These are phyloP conservation scores for Etheostoma perlongum DNA, from an alignment of 2,797 vertebrate species.

Conservation along the genomic window DNA sequence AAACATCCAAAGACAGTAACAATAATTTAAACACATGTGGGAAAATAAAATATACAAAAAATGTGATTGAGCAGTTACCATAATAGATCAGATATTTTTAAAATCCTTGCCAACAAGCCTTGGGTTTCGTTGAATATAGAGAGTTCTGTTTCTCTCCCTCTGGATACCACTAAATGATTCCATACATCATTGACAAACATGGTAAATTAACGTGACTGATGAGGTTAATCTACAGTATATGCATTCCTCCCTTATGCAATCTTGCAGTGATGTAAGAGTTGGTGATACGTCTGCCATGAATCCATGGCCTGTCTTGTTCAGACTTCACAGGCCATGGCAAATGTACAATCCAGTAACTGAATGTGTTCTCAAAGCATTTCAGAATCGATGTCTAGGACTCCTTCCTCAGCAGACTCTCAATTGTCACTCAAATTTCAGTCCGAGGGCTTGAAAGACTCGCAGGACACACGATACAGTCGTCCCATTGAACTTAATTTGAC, in stretches of 20 bases:
- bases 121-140: background rate
- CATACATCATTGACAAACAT: slow-evolving; percentile 43
- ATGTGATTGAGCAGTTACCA: background rate
- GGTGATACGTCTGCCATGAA: slow-evolving; percentile 33
- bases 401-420: slow-evolving; percentile 56
- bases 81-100: background rate
- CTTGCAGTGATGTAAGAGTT: slow-evolving; percentile 61
- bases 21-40: background rate
- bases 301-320: slow-evolving; percentile 48
- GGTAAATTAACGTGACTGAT: slow-evolving; percentile 54
- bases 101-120: background rate
- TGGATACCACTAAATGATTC: slow-evolving; percentile 31
- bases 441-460: slow-evolving; percentile 32
- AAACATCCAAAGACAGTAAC: background rate
- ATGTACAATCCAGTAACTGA: slow-evolving; percentile 42
- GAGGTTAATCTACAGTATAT: slow-evolving; percentile 37
- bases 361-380: slow-evolving; percentile 65
- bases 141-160: slow-evolving; percentile 29
- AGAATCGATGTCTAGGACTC: slow-evolving; percentile 71
- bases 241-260: slow-evolving; percentile 66
- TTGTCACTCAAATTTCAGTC: slow-evolving; percentile 67
- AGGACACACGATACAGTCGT: slow-evolving; percentile 68
- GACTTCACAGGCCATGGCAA: slow-evolving; percentile 52
- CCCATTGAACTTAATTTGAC: slow-evolving; percentile 72
- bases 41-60: background rate